Percentiles rank a stretch among this genome's conserved stretches.
phyloP scores from a whole-genome alignment of 2,797 vertebrate species.

The Rhinogobio ventralis region DNA sequence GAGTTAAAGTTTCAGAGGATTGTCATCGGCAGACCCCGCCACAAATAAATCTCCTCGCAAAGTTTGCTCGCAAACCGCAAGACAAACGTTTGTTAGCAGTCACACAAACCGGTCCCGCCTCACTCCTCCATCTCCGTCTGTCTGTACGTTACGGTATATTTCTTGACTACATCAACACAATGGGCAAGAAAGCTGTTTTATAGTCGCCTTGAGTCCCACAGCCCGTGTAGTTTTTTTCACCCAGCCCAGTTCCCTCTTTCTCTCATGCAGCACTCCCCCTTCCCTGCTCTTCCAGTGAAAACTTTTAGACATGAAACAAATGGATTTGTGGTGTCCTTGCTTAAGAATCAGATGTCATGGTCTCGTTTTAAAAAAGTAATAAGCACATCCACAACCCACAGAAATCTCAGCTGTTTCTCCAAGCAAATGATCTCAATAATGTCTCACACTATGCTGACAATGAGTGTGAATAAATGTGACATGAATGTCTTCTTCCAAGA shows the following conservation, averaged over 20 bases:
- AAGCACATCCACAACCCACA: not conserved
- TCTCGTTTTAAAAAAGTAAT: not conserved
- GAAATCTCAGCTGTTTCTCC: not conserved
- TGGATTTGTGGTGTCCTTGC: not conserved
- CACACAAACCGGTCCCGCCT: conserved; percentile 24
- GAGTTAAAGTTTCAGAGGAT: conserved; percentile 22
- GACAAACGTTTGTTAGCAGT: conserved; percentile 20
- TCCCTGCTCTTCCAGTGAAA: conserved; percentile 10
- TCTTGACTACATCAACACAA: conserved; percentile 65
- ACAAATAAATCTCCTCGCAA: conserved; percentile 43
- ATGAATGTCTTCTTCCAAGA: not conserved
- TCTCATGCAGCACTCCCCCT: conserved; percentile 23
- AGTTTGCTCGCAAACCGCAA: conserved; percentile 27
- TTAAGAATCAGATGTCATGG: not conserved
- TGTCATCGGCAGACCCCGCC: conserved; percentile 26
- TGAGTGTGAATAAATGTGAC: not conserved
- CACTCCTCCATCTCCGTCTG: conserved; percentile 51
- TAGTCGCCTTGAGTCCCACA: conserved; percentile 71
- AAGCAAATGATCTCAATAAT: not conserved
- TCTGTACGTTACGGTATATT: conserved; percentile 62
- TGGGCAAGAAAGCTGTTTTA: conserved; percentile 74
- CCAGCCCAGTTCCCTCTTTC: conserved; percentile 62
- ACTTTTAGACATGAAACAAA: conserved; percentile 20
- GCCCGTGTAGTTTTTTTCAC: conserved; percentile 50
- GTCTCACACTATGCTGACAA: not conserved